Conservation (phyloP, 2,113 vertebrate genomes). For the Capra hircus region DNA sequence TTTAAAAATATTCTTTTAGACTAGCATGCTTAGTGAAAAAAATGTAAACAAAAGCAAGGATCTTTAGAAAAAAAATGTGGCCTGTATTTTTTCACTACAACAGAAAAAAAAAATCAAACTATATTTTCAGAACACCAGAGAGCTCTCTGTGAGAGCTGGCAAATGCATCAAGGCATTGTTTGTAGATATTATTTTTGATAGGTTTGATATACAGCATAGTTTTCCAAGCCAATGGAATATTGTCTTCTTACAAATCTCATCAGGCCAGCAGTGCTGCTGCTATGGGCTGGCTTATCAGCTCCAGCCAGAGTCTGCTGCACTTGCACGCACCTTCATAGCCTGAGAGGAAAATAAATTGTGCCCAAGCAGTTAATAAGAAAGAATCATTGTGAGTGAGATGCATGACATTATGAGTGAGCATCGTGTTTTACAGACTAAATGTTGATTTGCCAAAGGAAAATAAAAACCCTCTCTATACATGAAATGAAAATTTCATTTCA, state of each 20-base stretch:
- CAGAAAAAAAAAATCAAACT: constrained; percentile 39
- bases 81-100: constrained; percentile 39
- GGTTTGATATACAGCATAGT: constrained; percentile 83
- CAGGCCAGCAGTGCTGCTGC: constrained; percentile 86
- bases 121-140: constrained; percentile 73
- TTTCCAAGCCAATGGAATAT: constrained; percentile 88
- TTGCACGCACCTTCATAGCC: constrained; percentile 88
- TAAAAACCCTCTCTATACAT: not conserved
- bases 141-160: constrained; percentile 74
- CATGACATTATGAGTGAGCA: constrained; percentile 85
- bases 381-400: constrained; percentile 90
- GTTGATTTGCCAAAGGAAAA: constrained; percentile 70
- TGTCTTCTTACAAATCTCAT: constrained; percentile 93
- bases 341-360: constrained; percentile 97
- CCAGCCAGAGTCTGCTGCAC: constrained; percentile 88
- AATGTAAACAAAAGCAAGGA: constrained; percentile 34
- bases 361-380: constrained; percentile 96
- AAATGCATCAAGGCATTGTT: constrained; percentile 81
- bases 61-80: not conserved
- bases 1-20: constrained; percentile 59
- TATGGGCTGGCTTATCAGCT: constrained; percentile 92
- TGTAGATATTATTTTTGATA: constrained; percentile 85
- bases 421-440: constrained; percentile 79
- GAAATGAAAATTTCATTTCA: constrained; percentile 46
- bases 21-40: not conserved